Conservation (phyloP, 1,140 invertebrate species). For the Leucophenga varia region DNA sequence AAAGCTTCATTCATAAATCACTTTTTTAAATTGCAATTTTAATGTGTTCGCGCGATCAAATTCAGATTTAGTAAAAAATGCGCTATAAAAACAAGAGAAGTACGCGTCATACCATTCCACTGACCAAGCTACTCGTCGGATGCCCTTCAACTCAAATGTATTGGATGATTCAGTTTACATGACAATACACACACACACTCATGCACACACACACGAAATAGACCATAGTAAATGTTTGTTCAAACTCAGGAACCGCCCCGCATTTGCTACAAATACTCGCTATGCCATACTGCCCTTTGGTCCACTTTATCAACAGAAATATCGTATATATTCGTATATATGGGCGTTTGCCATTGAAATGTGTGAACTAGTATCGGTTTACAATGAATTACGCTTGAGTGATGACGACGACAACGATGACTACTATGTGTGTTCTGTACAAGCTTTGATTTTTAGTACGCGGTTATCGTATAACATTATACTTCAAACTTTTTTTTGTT, state of each 20-base stretch:
- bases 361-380: constrained; percentile 29
- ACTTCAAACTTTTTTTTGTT: neutral
- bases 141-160: too few species aligned
- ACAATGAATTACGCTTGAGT: constrained; percentile 46
- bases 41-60: constrained; percentile 32
- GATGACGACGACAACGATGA: constrained; percentile 29
- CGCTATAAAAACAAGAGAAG: too few species aligned
- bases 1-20: constrained; percentile 34
- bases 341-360: neutral
- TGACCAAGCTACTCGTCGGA: too few species aligned
- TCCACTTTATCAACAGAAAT: neutral
- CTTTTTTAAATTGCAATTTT: constrained; percentile 42
- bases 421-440: too few species aligned
- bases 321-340: too few species aligned
- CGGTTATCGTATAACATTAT: constrained; percentile 12
- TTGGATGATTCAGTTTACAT: too few species aligned
- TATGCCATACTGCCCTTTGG: neutral
- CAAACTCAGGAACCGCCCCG: too few species aligned
- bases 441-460: neutral
- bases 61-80: constrained; percentile 47
- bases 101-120: too few species aligned
- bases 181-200: neutral
- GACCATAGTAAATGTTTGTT: too few species aligned
- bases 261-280: too few species aligned
- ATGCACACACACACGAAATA: neutral